Percentiles rank a stretch among this genome's conserved stretches.
Conservation (phyloP, 2,797 vertebrate genomes). For the Aulostomus chinensis region DNA sequence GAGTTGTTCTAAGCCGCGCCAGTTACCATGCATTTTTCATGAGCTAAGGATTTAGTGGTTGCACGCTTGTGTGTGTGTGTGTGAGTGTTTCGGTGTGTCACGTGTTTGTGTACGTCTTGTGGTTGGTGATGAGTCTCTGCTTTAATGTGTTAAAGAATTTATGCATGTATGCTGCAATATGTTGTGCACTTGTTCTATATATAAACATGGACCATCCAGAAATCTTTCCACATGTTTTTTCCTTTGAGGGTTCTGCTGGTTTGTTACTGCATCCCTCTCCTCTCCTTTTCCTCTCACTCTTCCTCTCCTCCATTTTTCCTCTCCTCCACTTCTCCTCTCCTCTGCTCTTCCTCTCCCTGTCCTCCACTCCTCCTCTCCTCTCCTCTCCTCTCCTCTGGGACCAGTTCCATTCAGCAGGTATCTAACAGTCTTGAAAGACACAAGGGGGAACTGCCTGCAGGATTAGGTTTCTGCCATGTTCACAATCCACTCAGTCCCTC, state of each 20-base stretch:
- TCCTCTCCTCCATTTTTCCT: background rate
- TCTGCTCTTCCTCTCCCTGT: constrained; percentile 1
- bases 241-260: constrained; percentile 18
- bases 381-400: constrained; percentile 39
- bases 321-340: constrained; percentile 1
- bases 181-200: constrained; percentile 50
- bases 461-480: constrained; percentile 75
- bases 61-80: constrained; percentile 31
- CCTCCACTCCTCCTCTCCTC: background rate
- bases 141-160: constrained; percentile 62
- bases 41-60: constrained; percentile 65
- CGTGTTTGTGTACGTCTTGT: constrained; percentile 35
- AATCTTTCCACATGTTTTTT: constrained; percentile 42
- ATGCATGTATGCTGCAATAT: constrained; percentile 41
- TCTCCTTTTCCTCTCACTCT: background rate
- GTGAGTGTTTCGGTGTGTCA: constrained; percentile 13
- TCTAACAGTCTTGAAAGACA: constrained; percentile 69
- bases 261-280: background rate
- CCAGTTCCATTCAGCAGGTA: constrained; percentile 67
- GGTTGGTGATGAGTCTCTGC: constrained; percentile 44
- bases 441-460: constrained; percentile 66
- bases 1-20: constrained; percentile 68
- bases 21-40: constrained; percentile 81
- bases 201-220: constrained; percentile 46
- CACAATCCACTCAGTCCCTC: constrained; percentile 61